Conservation (phyloP, 2,113 vertebrate species). For the Myrmecophaga tridactyla region DNA sequence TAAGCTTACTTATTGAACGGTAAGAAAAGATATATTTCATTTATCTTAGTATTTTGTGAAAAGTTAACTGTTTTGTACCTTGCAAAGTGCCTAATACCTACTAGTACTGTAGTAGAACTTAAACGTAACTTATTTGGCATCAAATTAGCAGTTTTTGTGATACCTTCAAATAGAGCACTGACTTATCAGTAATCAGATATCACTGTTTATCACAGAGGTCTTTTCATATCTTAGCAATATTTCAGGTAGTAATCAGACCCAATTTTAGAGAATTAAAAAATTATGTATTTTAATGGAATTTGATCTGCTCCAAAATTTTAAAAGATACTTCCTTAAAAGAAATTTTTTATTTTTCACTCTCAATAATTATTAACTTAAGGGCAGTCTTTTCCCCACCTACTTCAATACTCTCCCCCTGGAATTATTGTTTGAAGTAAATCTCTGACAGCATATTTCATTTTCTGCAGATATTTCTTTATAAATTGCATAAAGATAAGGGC, state of each 20-base stretch:
- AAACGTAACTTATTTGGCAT: constrained; percentile 16
- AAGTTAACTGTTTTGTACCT: constrained; percentile 35
- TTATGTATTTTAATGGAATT: constrained; percentile 3
- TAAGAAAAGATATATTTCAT: constrained; percentile 75
- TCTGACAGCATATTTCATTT: constrained; percentile 19
- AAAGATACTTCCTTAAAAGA: constrained; percentile 40
- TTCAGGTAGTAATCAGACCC: not conserved
- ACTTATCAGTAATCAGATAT: too few relatives aligned
- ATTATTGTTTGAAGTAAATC: constrained; percentile 47
- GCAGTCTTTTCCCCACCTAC: not conserved
- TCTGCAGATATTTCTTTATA: constrained; percentile 45
- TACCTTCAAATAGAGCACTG: constrained; percentile 3
- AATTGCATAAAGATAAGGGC: constrained; percentile 34
- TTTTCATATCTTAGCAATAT: not conserved
- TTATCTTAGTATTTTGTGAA: not conserved
- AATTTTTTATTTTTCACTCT: not conserved
- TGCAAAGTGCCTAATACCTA: not conserved
- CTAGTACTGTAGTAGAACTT: not conserved
- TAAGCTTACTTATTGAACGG: constrained; percentile 95
- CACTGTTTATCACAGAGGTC: not conserved
- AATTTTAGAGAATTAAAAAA: constrained; percentile 4
- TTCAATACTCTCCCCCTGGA: not conserved
- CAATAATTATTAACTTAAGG: not conserved
- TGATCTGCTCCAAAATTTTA: not conserved
- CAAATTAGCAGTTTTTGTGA: not conserved